Percentiles rank a stretch among this genome's conserved stretches.
Evolutionary conservation across 1,140 invertebrate species (phyloP).

Genomic region (Hydropsyche tenuis): DNA sequence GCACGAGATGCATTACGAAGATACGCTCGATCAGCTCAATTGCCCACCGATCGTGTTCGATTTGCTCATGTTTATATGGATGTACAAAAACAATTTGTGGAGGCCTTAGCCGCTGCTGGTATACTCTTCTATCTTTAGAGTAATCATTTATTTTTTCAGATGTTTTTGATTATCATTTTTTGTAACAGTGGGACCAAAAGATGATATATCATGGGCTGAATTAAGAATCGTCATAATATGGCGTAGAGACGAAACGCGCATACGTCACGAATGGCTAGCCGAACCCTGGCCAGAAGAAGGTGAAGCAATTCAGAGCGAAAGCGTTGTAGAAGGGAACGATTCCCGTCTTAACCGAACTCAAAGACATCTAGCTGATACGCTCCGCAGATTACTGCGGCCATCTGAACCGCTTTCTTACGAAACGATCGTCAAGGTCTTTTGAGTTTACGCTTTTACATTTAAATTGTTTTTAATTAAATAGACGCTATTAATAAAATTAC

Average conservation of each 20-base stretch:
- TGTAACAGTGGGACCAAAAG: constrained; percentile 52
- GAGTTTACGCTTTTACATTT: not conserved
- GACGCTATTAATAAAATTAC: too few relatives aligned
- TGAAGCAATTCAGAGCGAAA: constrained; percentile 55
- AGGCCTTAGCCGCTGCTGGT: constrained; percentile 71
- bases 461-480: constrained; percentile 28
- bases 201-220: constrained; percentile 64
- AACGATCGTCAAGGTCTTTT: constrained; percentile 67
- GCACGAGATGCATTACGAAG: constrained; percentile 68
- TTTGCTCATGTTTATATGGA: constrained; percentile 90
- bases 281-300: constrained; percentile 68
- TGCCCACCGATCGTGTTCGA: constrained; percentile 72
- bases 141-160: too few relatives aligned
- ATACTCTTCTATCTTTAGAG: constrained; percentile 19
- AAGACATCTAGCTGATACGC: constrained; percentile 72
- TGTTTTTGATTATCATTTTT: not conserved
- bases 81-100: constrained; percentile 81
- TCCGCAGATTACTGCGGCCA: constrained; percentile 74
- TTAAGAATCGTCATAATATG: constrained; percentile 87
- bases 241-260: constrained; percentile 79
- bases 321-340: constrained; percentile 55
- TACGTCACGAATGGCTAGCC: constrained; percentile 92
- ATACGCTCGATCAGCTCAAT: constrained; percentile 71
- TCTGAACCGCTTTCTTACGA: constrained; percentile 76
- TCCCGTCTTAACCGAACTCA: constrained; percentile 75